Evolutionary conservation across 2,797 vertebrate genomes (phyloP), one percentile per base, ranked within the genome.

Genomic region (Anas flavirostris): DNA sequence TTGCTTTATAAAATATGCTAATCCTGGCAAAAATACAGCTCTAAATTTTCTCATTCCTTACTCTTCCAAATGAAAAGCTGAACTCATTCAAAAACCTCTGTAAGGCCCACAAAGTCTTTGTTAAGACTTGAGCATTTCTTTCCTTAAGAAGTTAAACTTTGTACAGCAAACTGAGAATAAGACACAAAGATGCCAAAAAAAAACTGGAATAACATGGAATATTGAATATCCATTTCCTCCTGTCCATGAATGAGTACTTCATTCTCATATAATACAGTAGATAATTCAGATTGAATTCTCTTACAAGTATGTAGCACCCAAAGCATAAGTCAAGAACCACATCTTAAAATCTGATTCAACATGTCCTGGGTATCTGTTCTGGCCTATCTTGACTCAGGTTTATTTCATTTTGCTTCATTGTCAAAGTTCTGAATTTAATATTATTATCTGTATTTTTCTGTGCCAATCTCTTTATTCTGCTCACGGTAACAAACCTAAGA

Each of bases 81-180:
- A 86, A 56, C 55, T 75, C 0, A 19, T 82, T 75, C 6, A 48
- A 66, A 82, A 52, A 11, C 0, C 0, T 14, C 1, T 31, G 2
- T 53, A 62, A 82, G 41, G 7, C 28, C 7, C n/a, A 66, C 69
- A 76, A 75, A 68, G 1, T 6, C 84, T 89, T 67, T 62, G 5
- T 83, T 55, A 86, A 77, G 26, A 43, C 22, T 29, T 50, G 25
- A 69, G 5, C 8, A 28, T 9, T 74, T 82, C 8, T 16, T 62
- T 12, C 21, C 9, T 55, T 77, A 50, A 50, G 55, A 59, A 60
- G 17, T 9, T 73, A 26, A 66, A 6, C 18, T 88, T 63, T 23
- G 6, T 8, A 41, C 13, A 33, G 35, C 53, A 87, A 25, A 7
- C 29, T 59, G 15, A 73, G 53, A 84, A 75, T 41, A n/a, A 56